phyloP scores from a whole-genome alignment of 2,797 vertebrate genomes.

The Sebastes cheni region DNA sequence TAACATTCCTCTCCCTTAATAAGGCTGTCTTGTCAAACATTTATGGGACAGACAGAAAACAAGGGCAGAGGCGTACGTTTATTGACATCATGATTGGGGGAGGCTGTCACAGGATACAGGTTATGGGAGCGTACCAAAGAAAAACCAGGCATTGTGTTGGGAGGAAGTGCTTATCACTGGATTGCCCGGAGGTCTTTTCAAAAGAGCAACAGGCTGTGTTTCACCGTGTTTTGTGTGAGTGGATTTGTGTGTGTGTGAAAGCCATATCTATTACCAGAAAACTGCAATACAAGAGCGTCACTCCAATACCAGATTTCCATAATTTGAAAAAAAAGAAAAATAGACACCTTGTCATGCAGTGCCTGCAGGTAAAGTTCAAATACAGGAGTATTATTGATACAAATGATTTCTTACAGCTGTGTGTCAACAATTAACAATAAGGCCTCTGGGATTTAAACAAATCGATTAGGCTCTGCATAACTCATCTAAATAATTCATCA shows the following conservation, averaged over 20 bases:
- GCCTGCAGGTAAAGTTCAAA: constrained; percentile 1
- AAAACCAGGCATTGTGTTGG: constrained; percentile 61
- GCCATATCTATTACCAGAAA: constrained; percentile 57
- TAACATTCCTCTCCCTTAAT: constrained; percentile 69
- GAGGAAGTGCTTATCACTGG: constrained; percentile 70
- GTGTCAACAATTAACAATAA: not conserved
- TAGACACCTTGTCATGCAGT: constrained; percentile 21
- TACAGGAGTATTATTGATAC: not conserved
- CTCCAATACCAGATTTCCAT: constrained; percentile 29
- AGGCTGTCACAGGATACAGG: constrained; percentile 67
- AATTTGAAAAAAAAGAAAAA: constrained; percentile 24
- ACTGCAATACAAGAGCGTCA: constrained; percentile 25
- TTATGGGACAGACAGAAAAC: constrained; percentile 74
- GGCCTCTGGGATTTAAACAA: not conserved
- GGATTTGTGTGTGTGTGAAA: constrained; percentile 17
- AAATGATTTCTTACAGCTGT: not conserved
- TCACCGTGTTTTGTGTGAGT: constrained; percentile 20
- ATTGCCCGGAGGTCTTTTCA: constrained; percentile 60
- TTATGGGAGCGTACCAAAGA: constrained; percentile 41
- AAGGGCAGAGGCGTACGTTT: constrained; percentile 57
- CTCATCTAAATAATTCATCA: not conserved
- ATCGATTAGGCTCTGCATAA: not conserved
- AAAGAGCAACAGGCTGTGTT: constrained; percentile 60
- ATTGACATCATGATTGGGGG: constrained; percentile 67
- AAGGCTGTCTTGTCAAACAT: constrained; percentile 78